These are phyloP conservation scores for Tauraco hartlaubi DNA, from an alignment of 2,797 vertebrate species.

Conservation along the genomic window DNA sequence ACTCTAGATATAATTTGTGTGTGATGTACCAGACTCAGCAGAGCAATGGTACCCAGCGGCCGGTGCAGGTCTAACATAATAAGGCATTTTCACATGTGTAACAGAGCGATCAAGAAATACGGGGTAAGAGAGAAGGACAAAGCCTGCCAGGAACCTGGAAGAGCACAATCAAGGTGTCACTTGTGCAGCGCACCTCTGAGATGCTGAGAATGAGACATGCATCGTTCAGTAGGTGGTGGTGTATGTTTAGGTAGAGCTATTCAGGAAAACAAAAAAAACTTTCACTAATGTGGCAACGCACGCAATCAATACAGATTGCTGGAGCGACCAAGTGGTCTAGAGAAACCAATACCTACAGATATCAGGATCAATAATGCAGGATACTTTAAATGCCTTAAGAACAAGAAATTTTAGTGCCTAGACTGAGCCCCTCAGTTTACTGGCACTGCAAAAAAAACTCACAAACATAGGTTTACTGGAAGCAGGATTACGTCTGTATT, in stretches of 20 bases:
- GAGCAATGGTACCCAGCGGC: background rate
- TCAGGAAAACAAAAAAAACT: background rate
- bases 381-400: conserved; percentile 5
- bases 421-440: background rate
- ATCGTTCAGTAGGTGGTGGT: background rate
- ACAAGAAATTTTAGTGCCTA: background rate
- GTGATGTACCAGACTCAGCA: background rate
- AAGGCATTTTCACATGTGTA: background rate
- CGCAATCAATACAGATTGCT: background rate
- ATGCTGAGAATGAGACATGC: background rate
- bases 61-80: background rate
- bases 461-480: background rate
- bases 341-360: background rate
- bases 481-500: background rate
- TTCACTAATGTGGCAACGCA: background rate
- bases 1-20: background rate
- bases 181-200: background rate
- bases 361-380: background rate
- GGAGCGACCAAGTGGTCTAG: background rate
- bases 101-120: background rate
- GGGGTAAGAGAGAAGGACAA: background rate
- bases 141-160: background rate
- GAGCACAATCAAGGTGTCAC: background rate
- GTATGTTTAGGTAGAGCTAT: background rate
- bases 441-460: background rate